phyloP scores from a whole-genome alignment of 2,888 invertebrate species.

The Lycaena phlaeas region DNA sequence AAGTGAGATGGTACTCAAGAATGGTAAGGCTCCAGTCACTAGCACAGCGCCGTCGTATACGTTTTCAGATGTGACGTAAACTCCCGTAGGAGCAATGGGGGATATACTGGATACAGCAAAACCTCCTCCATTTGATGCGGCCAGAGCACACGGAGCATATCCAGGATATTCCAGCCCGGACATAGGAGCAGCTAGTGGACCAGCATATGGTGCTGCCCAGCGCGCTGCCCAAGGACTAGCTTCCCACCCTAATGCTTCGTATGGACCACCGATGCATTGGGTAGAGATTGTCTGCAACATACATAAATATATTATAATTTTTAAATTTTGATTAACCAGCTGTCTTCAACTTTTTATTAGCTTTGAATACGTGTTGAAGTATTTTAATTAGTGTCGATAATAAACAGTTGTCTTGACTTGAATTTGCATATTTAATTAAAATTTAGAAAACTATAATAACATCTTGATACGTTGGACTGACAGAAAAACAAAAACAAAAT shows the following conservation, averaged over 20 bases:
- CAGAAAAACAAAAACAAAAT: no score
- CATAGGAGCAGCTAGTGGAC: neutral
- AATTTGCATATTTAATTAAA: no score
- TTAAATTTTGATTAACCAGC: no score
- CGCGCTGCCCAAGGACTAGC: constrained; percentile 8
- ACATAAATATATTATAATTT: no score
- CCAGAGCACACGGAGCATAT: constrained; percentile 4
- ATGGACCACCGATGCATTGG: constrained; percentile 8
- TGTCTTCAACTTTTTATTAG: no score
- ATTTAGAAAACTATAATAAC: no score
- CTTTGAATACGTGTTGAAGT: no score
- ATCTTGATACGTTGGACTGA: no score
- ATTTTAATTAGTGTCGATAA: no score
- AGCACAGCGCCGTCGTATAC: constrained; percentile 16
- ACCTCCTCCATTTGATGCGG: constrained; percentile 15
- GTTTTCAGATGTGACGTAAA: constrained; percentile 18
- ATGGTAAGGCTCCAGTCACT: constrained; percentile 18
- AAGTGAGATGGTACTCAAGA: constrained; percentile 24
- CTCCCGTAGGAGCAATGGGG: constrained; percentile 16
- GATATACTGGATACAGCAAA: constrained; percentile 19
- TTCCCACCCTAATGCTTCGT: constrained; percentile 9
- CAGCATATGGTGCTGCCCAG: neutral
- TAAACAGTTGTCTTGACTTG: no score
- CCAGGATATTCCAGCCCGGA: constrained; percentile 6
- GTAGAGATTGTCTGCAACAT: neutral